Evolutionary conservation across 2,113 vertebrate species (phyloP), one percentile per base, ranked within the genome.

Genomic region (Ursus arctos): DNA sequence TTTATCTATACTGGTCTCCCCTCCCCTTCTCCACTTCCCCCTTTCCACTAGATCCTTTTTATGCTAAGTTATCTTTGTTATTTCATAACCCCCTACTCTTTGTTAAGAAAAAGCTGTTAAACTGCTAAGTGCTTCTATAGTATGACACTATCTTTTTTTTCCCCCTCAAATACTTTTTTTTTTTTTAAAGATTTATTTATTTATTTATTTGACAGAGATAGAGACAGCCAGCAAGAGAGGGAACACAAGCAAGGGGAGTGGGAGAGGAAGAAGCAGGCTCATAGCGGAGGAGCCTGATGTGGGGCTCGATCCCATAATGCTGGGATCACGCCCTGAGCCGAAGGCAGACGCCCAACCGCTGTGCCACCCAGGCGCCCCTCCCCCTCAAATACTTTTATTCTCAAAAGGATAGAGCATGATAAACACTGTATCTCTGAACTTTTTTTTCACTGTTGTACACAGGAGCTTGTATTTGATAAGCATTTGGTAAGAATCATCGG

Each of bases 1-100:
- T 81, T 63, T 65, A 26, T 0, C 26, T 31, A 1, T 53, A 6
- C 22, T 15, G 21, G 15, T 67, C 72, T 47, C 40, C 13, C 14
- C 14, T 12, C 13, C 0, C 13, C 4, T 40, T 4, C 7, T 6
- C 14, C 57, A 22, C 0, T 2, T 6, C 11, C 19, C n/a, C 19
- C 31, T 61, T 53, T 59, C 22, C 28, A 19, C 0, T 47, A 49
- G 19, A 81, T 47, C 18, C 33, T 33, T 74, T 79, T 80, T 12
- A 24, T 13, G 47, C 14, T 21, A 76, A 26, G 26, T 36, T 77
- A 79, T 47, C 14, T 77, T 79, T 61, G 40, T 65, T 16, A 13
- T 84, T 24, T 12, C 40, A 40, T 40, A 40, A 40, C 59, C 26
- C 91, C 11, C 36, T 11, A 82, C 19, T 65, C 19, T 72, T 59